Evolutionary conservation across 2,888 invertebrate genomes (phyloP).

Genomic region (Lordiphosa andalusiaca): DNA sequence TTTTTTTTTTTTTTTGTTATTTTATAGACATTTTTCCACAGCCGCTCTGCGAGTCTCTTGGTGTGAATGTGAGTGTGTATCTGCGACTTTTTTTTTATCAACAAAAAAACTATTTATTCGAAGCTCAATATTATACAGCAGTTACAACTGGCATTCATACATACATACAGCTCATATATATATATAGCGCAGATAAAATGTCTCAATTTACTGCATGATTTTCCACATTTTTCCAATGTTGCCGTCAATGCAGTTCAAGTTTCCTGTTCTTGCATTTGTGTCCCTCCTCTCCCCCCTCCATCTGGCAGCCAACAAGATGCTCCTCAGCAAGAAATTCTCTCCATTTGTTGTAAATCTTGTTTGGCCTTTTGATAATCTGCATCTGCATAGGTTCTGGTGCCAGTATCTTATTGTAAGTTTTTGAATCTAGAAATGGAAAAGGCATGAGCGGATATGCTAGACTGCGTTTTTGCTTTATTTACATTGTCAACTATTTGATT

Average conservation of each 20-base stretch:
- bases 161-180: not conserved
- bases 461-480: no score
- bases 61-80: constrained; percentile 14
- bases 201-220: constrained; percentile 44
- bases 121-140: constrained; percentile 46
- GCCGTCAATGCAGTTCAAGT: constrained; percentile 45
- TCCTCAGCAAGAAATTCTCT: no score
- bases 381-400: not conserved
- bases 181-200: constrained; percentile 37
- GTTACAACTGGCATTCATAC: constrained; percentile 35
- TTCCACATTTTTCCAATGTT: constrained; percentile 57
- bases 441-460: no score
- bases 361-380: constrained; percentile 30
- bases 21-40: constrained; percentile 34
- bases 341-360: constrained; percentile 69
- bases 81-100: constrained; percentile 40
- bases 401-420: no score
- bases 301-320: constrained; percentile 20
- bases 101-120: constrained; percentile 49
- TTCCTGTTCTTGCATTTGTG: constrained; percentile 61
- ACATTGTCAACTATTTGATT: no score
- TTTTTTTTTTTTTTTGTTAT: constrained; percentile 9
- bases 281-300: constrained; percentile 6
- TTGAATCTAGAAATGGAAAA: no score
- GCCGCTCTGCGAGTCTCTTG: constrained; percentile 24